phyloP scores from a whole-genome alignment of 2,113 vertebrate genomes.

The Tretioscincus oriximinensis region DNA sequence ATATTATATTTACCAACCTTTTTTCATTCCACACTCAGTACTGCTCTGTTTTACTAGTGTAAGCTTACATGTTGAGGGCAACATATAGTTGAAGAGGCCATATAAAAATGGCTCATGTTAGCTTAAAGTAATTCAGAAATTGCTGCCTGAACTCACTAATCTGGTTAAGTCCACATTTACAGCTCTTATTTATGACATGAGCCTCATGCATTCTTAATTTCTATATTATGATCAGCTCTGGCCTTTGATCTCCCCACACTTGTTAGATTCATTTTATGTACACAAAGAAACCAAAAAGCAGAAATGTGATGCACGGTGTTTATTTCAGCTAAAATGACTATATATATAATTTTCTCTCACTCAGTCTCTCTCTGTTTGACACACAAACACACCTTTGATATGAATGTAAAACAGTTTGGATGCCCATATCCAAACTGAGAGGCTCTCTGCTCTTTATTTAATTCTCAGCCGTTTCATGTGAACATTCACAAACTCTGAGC shows the following conservation, averaged over 20 bases:
- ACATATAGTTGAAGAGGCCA: constrained; percentile 16
- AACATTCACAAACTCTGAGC: constrained; percentile 44
- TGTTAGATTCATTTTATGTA: neutral
- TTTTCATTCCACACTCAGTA: constrained; percentile 42
- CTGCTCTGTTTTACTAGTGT: constrained; percentile 38
- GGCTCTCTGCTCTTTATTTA: constrained; percentile 57
- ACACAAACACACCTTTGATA: constrained; percentile 20
- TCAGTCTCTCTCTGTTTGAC: neutral
- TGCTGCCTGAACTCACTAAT: constrained; percentile 27
- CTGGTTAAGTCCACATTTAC: constrained; percentile 34
- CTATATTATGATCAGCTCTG: constrained; percentile 34
- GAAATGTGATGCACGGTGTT: constrained; percentile 45
- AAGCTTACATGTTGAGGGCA: constrained; percentile 39
- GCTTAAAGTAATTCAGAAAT: constrained; percentile 52
- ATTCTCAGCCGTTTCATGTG: constrained; percentile 60
- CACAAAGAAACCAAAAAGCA: neutral
- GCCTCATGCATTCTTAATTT: constrained; percentile 33
- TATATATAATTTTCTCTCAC: neutral
- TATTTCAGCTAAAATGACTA: constrained; percentile 8
- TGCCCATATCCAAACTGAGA: constrained; percentile 42
- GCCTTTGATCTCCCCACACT: constrained; percentile 20
- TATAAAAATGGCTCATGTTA: constrained; percentile 44
- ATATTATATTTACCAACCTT: constrained; percentile 44
- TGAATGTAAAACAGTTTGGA: constrained; percentile 7
- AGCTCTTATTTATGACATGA: constrained; percentile 29